Evolutionary conservation across 2,888 invertebrate genomes (phyloP).

Genomic region (Pandemis cinnamomeana): DNA sequence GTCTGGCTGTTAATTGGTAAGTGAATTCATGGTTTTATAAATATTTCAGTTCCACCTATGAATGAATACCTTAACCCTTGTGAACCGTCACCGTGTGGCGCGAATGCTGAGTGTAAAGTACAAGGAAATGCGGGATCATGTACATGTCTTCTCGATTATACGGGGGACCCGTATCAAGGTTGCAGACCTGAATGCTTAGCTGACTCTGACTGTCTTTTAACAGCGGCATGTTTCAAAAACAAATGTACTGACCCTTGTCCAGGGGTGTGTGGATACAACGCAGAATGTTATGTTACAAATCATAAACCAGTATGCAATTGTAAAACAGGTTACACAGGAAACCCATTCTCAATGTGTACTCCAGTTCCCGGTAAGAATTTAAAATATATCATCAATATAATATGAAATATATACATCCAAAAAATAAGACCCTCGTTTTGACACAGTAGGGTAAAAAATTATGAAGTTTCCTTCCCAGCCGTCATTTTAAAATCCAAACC

Average conservation of each 20-base stretch:
- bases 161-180: constrained; percentile 91
- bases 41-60: constrained; percentile 77
- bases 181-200: constrained; percentile 88
- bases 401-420: neutral
- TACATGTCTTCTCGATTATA: constrained; percentile 87
- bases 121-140: constrained; percentile 90
- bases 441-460: too few relatives aligned
- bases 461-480: too few relatives aligned
- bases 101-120: constrained; percentile 90
- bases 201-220: constrained; percentile 87
- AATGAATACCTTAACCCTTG: constrained; percentile 84
- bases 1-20: constrained; percentile 71
- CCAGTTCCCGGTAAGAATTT: constrained; percentile 65
- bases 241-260: constrained; percentile 89
- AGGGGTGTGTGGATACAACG: constrained; percentile 88
- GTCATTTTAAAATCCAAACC: too few relatives aligned
- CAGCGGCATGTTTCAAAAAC: constrained; percentile 86
- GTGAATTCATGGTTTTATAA: constrained; percentile 68
- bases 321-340: constrained; percentile 86
- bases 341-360: constrained; percentile 85
- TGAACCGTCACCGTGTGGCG: constrained; percentile 87
- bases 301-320: constrained; percentile 87
- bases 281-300: constrained; percentile 87
- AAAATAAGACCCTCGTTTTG: neutral
- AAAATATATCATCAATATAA: neutral